Conservation (phyloP, 1,140 invertebrate species). For the Heliconius nattereri region DNA sequence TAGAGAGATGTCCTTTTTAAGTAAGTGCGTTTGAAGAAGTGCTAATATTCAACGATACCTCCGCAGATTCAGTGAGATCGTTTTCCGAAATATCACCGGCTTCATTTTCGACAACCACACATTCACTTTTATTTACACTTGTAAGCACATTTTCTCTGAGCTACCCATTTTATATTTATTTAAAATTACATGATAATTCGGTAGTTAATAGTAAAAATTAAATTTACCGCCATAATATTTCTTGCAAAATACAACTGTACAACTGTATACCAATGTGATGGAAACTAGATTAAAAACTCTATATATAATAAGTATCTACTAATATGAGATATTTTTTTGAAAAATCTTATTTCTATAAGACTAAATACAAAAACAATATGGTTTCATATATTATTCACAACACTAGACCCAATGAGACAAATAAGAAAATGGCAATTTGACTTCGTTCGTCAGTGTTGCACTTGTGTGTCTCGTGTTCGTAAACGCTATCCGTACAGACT, state of each 20-base stretch:
- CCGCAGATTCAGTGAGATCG: slow-evolving; percentile 53
- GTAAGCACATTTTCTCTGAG: slow-evolving; percentile 82
- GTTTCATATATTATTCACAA: slow-evolving; percentile 41
- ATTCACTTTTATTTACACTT: slow-evolving; percentile 88
- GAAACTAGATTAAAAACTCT: slow-evolving; percentile 22
- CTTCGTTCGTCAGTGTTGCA: slow-evolving; percentile 41
- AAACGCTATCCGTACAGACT: background rate
- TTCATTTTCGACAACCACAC: slow-evolving; percentile 77
- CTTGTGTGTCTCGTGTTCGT: slow-evolving; percentile 21
- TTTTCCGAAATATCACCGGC: slow-evolving; percentile 62
- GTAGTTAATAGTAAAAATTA: slow-evolving; percentile 59
- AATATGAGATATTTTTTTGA: background rate
- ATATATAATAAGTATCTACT: slow-evolving; percentile 24
- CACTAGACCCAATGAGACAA: slow-evolving; percentile 48
- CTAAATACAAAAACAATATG: slow-evolving; percentile 42
- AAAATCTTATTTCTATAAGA: slow-evolving; percentile 20
- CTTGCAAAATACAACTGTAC: slow-evolving; percentile 74
- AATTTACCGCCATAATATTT: slow-evolving; percentile 77
- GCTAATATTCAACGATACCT: slow-evolving; percentile 70
- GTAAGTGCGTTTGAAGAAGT: slow-evolving; percentile 61
- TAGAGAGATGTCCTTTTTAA: slow-evolving; percentile 63
- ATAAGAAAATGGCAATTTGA: slow-evolving; percentile 64
- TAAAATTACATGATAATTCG: slow-evolving; percentile 40
- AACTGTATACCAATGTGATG: slow-evolving; percentile 28
- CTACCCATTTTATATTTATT: slow-evolving; percentile 62